A percentile compares a stretch with the other conserved stretches of the same genome.
Evolutionary conservation across 1,140 invertebrate species (phyloP).

Genomic region (Drosophila micromelanica): DNA sequence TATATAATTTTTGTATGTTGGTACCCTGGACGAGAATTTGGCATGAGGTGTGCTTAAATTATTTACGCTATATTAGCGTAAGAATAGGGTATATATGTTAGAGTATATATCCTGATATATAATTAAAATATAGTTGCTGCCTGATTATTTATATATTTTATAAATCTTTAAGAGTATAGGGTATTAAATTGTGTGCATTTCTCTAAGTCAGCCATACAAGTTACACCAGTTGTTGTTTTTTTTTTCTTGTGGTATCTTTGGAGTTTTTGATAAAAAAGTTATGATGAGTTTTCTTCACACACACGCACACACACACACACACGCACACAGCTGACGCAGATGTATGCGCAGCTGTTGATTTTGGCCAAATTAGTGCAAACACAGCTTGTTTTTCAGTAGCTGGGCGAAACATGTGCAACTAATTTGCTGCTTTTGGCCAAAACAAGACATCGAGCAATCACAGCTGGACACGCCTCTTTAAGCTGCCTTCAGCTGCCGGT

Average conservation of each 20-base stretch:
- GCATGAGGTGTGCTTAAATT: no score
- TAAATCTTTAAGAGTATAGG: background rate
- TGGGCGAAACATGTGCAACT: conserved; percentile 77
- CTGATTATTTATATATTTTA: no score
- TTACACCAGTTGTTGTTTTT: conserved; percentile 10
- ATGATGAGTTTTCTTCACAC: conserved; percentile 77
- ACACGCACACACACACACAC: conserved; percentile 22
- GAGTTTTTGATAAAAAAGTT: conserved; percentile 82
- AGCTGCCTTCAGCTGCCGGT: background rate
- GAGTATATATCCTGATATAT: background rate
- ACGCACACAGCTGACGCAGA: conserved; percentile 21
- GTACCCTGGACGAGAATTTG: conserved; percentile 6
- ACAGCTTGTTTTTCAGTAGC: conserved; percentile 77
- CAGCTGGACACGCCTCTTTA: conserved; percentile 31
- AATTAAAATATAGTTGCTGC: no score
- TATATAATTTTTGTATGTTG: conserved; percentile 22
- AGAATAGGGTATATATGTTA: background rate
- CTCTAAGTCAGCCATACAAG: background rate
- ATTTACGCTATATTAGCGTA: background rate
- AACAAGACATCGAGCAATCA: conserved; percentile 3
- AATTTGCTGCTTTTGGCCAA: conserved; percentile 68
- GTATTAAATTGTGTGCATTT: conserved; percentile 4
- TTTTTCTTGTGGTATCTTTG: conserved; percentile 48
- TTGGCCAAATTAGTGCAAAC: conserved; percentile 82
- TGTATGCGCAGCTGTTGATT: conserved; percentile 79